phyloP scores from a whole-genome alignment of 2,797 vertebrate species.

The Acanthurus tractus region DNA sequence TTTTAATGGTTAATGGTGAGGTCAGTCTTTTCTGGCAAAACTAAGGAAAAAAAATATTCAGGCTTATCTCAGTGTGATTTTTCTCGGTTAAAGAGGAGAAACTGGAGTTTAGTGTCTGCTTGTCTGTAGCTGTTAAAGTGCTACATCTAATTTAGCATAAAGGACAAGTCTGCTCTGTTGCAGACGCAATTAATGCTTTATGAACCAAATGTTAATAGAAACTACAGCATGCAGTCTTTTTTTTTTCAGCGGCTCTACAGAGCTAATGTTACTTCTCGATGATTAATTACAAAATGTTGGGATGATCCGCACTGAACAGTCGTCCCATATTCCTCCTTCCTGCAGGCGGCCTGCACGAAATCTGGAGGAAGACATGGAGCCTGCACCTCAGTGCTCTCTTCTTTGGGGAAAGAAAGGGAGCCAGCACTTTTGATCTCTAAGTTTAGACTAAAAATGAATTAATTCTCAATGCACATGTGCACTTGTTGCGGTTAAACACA shows the following conservation, averaged over 20 bases:
- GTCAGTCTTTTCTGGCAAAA: not conserved
- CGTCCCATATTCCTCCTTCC: not conserved
- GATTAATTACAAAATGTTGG: not conserved
- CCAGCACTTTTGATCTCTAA: not conserved
- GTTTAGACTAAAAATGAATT: not conserved
- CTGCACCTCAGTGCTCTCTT: not conserved
- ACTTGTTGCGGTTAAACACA: not conserved
- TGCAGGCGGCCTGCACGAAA: not conserved
- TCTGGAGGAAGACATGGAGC: not conserved
- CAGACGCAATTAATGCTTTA: conserved; percentile 28
- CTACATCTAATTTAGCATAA: conserved; percentile 20
- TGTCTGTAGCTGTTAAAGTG: not conserved
- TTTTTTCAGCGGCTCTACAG: not conserved
- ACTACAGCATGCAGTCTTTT: not conserved
- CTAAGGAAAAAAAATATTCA: not conserved
- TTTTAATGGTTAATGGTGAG: not conserved
- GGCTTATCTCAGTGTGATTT: not conserved
- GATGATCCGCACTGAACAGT: not conserved
- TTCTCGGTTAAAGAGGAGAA: not conserved
- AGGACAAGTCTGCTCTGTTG: conserved; percentile 3
- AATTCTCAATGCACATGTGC: too few relatives aligned
- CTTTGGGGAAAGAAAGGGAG: not conserved
- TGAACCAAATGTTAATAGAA: conserved; percentile 9
- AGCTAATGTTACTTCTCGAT: not conserved
- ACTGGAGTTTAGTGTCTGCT: not conserved